These are phyloP conservation scores for Garrulus glandarius DNA, from an alignment of 2,797 vertebrate genomes.

Conservation along the genomic window DNA sequence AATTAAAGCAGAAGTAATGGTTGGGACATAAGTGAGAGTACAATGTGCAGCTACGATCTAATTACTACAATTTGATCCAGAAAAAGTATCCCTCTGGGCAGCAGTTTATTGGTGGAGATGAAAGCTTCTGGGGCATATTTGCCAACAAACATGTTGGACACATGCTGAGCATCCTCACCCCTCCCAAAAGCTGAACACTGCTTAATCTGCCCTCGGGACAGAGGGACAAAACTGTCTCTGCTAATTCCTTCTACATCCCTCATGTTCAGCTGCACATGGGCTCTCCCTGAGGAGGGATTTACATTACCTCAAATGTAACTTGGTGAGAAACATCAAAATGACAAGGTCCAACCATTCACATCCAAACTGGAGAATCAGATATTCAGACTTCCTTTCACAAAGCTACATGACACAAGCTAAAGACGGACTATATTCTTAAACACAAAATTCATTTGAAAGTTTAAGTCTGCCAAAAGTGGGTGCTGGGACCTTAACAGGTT, in stretches of 20 bases:
- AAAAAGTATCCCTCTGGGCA: not conserved
- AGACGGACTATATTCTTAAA: not conserved
- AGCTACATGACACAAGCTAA: not conserved
- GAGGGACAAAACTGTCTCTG: not conserved
- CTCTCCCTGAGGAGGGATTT: not conserved
- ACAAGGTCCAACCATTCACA: not conserved
- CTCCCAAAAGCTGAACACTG: not conserved
- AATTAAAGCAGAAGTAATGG: slow-evolving; percentile 55
- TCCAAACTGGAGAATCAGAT: not conserved
- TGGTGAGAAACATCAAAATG: not conserved
- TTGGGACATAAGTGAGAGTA: not conserved
- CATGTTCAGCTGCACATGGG: not conserved
- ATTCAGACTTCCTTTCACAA: not conserved
- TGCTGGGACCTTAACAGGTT: not conserved
- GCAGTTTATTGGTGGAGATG: not conserved
- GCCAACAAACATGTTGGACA: not conserved
- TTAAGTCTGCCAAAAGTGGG: not conserved
- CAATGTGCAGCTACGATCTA: slow-evolving; percentile 6
- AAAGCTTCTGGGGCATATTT: not conserved
- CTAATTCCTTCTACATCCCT: not conserved
- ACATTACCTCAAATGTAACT: not conserved
- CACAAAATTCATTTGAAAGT: not conserved
- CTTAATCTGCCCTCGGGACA: not conserved
- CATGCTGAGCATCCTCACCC: not conserved
- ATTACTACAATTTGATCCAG: slow-evolving; percentile 31